Evolutionary conservation across 2,797 vertebrate genomes (phyloP).

Genomic region (Manis javanica): DNA sequence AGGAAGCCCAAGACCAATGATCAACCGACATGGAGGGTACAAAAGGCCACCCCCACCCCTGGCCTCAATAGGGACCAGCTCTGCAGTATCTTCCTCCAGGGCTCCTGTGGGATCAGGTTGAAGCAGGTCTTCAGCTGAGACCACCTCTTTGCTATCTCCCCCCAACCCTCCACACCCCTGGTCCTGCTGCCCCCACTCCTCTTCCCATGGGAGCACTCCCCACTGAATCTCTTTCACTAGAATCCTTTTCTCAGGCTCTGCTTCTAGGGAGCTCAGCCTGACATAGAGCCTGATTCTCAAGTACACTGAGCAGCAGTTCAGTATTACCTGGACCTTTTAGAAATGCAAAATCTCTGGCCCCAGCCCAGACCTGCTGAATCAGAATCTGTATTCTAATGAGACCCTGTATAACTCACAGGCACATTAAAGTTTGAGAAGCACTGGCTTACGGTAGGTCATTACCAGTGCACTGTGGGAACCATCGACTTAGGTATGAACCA

Average conservation of each 20-base stretch:
- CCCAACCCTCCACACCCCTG: too few relatives aligned
- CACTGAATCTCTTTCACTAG: background rate
- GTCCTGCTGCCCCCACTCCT: background rate
- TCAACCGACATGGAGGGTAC: too few relatives aligned
- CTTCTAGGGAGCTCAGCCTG: background rate
- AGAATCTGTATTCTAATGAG: background rate
- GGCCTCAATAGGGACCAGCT: background rate
- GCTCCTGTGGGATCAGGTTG: background rate
- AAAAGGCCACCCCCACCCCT: background rate
- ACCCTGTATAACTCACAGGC: fast-evolving
- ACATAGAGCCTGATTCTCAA: background rate
- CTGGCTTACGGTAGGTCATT: background rate
- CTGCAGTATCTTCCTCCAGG: background rate
- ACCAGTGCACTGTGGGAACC: background rate
- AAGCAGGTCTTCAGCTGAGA: background rate
- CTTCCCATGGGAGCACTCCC: background rate
- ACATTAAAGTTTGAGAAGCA: background rate
- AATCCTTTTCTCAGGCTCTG: background rate
- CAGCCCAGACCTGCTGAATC: background rate
- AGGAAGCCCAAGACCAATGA: background rate
- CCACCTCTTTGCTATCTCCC: background rate
- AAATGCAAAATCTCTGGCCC: background rate
- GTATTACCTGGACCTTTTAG: background rate
- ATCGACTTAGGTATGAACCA: background rate
- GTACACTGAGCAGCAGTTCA: background rate